A percentile compares a stretch with the other conserved stretches of the same genome.
phyloP scores from a whole-genome alignment of 2,888 invertebrate species.

The Erebia ligea region DNA sequence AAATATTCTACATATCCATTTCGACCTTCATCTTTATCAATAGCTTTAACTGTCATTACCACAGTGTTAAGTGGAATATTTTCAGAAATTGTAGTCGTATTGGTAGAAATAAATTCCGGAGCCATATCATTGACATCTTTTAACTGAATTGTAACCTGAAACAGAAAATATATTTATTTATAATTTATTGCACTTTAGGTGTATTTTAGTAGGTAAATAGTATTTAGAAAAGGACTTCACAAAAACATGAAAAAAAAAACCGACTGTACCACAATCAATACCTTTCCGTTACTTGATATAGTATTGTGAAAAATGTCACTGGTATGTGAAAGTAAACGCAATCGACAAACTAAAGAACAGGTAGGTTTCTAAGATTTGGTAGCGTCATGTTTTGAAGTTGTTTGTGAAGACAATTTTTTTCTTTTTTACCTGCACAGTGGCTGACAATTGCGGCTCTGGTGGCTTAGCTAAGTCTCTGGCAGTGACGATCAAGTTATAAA shows the following conservation, averaged over 20 bases:
- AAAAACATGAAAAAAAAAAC: constrained; percentile 18
- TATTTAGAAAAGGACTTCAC: background rate
- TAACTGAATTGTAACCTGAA: constrained; percentile 92
- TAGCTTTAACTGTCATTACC: constrained; percentile 93
- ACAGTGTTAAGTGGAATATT: constrained; percentile 94
- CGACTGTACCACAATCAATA: constrained; percentile 22
- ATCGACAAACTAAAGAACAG: constrained; percentile 20
- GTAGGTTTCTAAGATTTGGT: constrained; percentile 13
- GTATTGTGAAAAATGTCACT: constrained; percentile 58
- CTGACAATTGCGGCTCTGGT: constrained; percentile 89
- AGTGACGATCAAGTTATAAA: constrained; percentile 93
- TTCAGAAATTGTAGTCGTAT: constrained; percentile 91
- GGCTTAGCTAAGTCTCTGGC: constrained; percentile 92
- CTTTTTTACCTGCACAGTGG: constrained; percentile 90
- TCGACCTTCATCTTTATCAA: constrained; percentile 94
- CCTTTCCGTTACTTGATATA: constrained; percentile 20
- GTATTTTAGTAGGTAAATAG: background rate
- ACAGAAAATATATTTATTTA: constrained; percentile 39
- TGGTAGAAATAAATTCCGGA: constrained; percentile 92
- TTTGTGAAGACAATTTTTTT: background rate
- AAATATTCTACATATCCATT: constrained; percentile 96
- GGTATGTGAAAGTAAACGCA: constrained; percentile 56
- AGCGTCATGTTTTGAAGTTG: background rate
- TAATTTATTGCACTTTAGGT: background rate
- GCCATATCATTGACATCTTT: constrained; percentile 97